Conservation (phyloP, 2,888 invertebrate genomes). For the Brachypalpus laphriformis region DNA sequence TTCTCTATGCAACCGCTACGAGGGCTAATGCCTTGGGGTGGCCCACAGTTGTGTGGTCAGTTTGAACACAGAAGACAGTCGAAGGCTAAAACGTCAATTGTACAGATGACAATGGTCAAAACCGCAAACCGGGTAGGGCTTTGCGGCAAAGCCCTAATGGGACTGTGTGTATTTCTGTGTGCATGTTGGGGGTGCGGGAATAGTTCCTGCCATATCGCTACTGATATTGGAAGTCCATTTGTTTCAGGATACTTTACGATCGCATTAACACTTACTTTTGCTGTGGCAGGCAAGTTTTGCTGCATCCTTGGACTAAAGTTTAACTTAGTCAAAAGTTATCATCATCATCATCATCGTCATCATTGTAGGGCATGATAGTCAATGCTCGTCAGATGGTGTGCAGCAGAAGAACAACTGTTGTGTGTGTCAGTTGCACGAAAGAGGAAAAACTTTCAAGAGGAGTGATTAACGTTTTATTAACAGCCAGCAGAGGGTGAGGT, state of each 20-base stretch:
- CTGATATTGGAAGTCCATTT: conserved; percentile 73
- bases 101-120: conserved; percentile 55
- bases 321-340: conserved; percentile 66
- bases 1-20: background rate
- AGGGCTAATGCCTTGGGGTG: conserved; percentile 51
- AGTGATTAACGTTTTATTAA: conserved; percentile 73
- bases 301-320: conserved; percentile 50
- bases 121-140: conserved; percentile 47
- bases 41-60: conserved; percentile 50
- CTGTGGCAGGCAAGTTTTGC: conserved; percentile 55
- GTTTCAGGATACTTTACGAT: conserved; percentile 69
- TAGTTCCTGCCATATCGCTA: conserved; percentile 21
- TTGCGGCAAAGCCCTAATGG: conserved; percentile 50
- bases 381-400: background rate
- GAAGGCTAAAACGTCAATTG: conserved; percentile 65
- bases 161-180: background rate
- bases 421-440: conserved; percentile 39
- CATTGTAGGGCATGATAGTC: conserved; percentile 4
- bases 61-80: conserved; percentile 53
- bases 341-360: conserved; percentile 38
- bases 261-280: conserved; percentile 72
- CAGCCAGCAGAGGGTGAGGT: conserved; percentile 14
- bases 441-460: conserved; percentile 65
- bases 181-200: conserved; percentile 23
- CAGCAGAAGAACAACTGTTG: conserved; percentile 19